Evolutionary conservation across 2,888 invertebrate genomes (phyloP), one percentile per base, ranked within the genome.

Genomic region (Lysandra coridon): DNA sequence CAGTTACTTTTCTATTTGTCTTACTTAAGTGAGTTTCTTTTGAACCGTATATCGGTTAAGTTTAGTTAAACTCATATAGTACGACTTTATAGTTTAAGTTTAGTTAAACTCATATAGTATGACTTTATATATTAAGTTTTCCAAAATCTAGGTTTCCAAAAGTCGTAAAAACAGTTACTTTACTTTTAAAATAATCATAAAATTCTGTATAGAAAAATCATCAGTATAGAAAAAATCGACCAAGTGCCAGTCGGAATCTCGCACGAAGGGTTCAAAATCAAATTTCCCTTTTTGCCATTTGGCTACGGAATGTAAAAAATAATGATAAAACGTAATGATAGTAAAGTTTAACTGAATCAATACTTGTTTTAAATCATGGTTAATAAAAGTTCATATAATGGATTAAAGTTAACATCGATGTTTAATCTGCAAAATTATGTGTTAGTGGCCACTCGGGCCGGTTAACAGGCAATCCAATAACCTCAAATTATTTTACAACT

Each of bases 1-100:
- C 40, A 44, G 74, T 44, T 74, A 44, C 74, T 40, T 73, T 73
- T 40, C 73, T 74, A 44, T 74, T 44, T 44, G 74, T 74, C 74
- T 74, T 74, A 44, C 74, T 44, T 40, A 30, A 3, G 1, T 64
- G 23, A 23, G 30, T 12, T 64, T 64, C 62, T 64, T 64, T 30
- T 64, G 7, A 64, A 64, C 23, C 17, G 62, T 23, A 7, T 64
- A 0, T 12, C 7, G 23, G 30, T 12, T 64, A 12, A 12, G 64
- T 64, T 64, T 12, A 64, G 12, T 30, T 57, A 57, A 49, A 49
- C 49, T 49, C 49, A 2, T 44, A 49, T 7, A 7, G 44, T 44
- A 7, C 1, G 6, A 44, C 7, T 40, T 40, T 40, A 40, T 5
- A 5, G 0, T 23, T 10, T 62, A 10, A 10, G 62, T 62, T 62